Base-by-base conservation (phyloP, 2,797 vertebrate species). In the Nannoperca australis region DNA sequence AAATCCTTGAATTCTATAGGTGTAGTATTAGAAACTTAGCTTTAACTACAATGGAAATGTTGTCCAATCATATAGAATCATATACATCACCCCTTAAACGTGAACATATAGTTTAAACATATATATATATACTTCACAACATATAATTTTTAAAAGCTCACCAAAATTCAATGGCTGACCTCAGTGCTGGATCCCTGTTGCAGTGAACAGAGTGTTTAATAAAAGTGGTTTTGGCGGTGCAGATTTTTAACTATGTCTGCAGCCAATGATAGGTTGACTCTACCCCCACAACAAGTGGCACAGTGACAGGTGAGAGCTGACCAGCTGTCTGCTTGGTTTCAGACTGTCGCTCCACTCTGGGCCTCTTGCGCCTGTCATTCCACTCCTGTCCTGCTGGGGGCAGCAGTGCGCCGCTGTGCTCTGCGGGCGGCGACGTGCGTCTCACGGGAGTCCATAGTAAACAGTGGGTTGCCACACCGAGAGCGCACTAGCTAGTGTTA, bases 341-440 rank as follows among this genome's bases (percentile, higher is more conserved):
- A 4, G 6, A 27, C 55, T 11, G 12, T 59, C 45, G 14, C 18
- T 15, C 8, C 20, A 15, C 22, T 40, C 60, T 67, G 70, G 13
- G 45, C 6, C 2, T 10, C 24, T 15, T 0, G 0, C 0, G 4
- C n/a, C 0, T 84, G 88, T 15, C 5, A 0, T 90, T 73, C 73
- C 62, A 61, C 89, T 61, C 91, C 89, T 55, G 84, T 22, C 89
- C 92, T 85, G 82, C 47, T 5, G 84, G 79, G 0, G 92, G 91
- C 91, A 67, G 78, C 78, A 87, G 38, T 0, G 79, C 42, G 9
- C 51, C 59, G 3, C 2, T 7, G 38, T 0, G 13, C 7, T 30
- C 34, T 20, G 59, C 12, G 0, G 5, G 2, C 62, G 5, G 45
- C 66, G 53, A 49, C 70, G 58, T 51, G 42, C 1, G 70, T 18